These are phyloP conservation scores for Glyptemys insculpta DNA, from an alignment of 2,797 vertebrate genomes.

Conservation along the genomic window DNA sequence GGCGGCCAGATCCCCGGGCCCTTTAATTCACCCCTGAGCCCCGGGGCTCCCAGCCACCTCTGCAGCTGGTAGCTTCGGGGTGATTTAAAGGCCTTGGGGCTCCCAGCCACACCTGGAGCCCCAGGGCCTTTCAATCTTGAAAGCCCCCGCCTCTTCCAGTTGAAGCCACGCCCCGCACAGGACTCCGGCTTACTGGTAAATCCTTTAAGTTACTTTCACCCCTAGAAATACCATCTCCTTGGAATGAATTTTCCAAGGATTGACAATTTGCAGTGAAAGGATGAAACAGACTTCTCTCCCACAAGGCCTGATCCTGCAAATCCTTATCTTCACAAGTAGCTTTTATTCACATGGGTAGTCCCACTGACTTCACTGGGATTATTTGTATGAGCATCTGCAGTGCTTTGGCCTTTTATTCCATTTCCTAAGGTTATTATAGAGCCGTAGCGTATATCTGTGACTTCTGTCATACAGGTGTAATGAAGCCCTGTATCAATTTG, in stretches of 20 bases:
- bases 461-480: neutral
- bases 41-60: too few relatives aligned
- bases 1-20: too few relatives aligned
- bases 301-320: neutral
- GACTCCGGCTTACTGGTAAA: too few relatives aligned
- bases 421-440: neutral
- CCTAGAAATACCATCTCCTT: neutral
- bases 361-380: neutral
- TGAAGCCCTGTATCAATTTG: neutral
- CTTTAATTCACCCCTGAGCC: too few relatives aligned
- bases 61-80: too few relatives aligned
- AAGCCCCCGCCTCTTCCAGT: too few relatives aligned
- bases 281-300: neutral
- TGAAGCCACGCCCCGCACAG: too few relatives aligned
- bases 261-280: neutral
- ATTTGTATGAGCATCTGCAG: neutral
- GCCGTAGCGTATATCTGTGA: accelerated
- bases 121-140: too few relatives aligned
- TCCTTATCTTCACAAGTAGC: neutral
- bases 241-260: neutral
- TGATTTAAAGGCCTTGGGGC: too few relatives aligned
- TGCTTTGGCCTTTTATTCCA: neutral
- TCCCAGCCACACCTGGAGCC: too few relatives aligned
- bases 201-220: too few relatives aligned
- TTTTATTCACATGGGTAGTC: neutral